These are phyloP conservation scores for Istiophorus platypterus DNA, from an alignment of 2,113 vertebrate genomes.

Conservation along the genomic window DNA sequence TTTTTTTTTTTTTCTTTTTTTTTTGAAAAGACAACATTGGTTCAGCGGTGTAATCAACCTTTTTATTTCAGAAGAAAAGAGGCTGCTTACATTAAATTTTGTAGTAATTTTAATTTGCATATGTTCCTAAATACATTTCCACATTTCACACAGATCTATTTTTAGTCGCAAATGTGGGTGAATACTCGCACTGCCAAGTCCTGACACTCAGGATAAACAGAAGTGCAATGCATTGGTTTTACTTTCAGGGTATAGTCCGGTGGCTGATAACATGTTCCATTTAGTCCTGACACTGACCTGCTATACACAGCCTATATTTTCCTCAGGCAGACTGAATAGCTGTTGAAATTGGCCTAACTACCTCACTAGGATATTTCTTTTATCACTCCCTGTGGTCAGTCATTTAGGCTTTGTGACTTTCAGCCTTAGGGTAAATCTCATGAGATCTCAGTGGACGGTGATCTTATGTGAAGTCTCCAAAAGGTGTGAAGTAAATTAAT, in stretches of 20 bases:
- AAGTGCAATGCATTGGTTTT: slow-evolving; percentile 19
- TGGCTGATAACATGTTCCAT: slow-evolving; percentile 33
- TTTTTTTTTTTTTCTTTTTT: too few species aligned
- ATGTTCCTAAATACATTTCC: too few species aligned
- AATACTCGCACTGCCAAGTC: too few species aligned
- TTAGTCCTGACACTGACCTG: slow-evolving; percentile 47
- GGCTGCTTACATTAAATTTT: too few species aligned
- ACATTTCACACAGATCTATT: too few species aligned
- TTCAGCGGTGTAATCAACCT: too few species aligned
- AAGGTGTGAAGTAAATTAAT: slow-evolving; percentile 76
- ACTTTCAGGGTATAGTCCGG: slow-evolving; percentile 23
- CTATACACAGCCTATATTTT: slow-evolving; percentile 20
- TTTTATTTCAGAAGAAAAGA: too few species aligned
- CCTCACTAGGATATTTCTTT: slow-evolving; percentile 35
- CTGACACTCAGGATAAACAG: not conserved
- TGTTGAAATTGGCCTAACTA: slow-evolving; percentile 48
- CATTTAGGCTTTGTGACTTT: slow-evolving; percentile 58
- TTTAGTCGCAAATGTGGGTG: too few species aligned
- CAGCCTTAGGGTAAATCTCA: slow-evolving; percentile 56
- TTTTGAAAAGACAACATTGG: too few species aligned
- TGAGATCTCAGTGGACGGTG: slow-evolving; percentile 51
- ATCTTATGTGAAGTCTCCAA: slow-evolving; percentile 68
- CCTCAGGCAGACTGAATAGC: slow-evolving; percentile 25
- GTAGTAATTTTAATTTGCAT: too few species aligned
- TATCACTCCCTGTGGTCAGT: slow-evolving; percentile 57